Evolutionary conservation across 2,113 vertebrate species (phyloP), one percentile per base, ranked within the genome.

Genomic region (Pollimyrus isidori): DNA sequence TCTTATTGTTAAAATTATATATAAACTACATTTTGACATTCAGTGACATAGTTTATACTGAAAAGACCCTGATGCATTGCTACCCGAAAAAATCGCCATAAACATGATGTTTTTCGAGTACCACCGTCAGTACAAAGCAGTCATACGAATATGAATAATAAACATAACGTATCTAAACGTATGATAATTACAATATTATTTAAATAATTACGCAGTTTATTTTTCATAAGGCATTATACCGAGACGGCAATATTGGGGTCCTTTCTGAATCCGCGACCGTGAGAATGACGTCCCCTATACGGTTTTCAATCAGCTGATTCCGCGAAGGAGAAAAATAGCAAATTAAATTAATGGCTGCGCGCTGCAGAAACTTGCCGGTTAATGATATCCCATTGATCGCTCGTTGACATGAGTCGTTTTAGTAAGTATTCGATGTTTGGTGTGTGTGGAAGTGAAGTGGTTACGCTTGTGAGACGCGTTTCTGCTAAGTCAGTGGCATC

Each of bases 301-400:
- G 83, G 92, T 93, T 83, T 89, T 73, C 80, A 92, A 94, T 94
- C 94, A 95, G 95, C 94, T 95, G 94, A 92, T 94, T 93, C 30
- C 69, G 90, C 69, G 88, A 58, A 91, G 42, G 90, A 93, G n/a
- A 87, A 39, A 46, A 88, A 88, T 90, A 92, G 92, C 1, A 62
- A 86, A n/a, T 0, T 39, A 89, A 92, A 84, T 92, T 62, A 83
- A 84, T 35, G 23, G 17, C 85, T 56, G 48, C 42, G 73, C 19
- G 56, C n/a, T 35, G 85, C 73, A 45, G 89, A 26, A 30, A 3
- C 76, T 6, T 50, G 87, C 86, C 76, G 89, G 48, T 4, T 50
- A 49, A 91, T 7, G 23, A 9, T 69, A 53, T 76, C 91, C 35
- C 56, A 15, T 11, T 76, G 1, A 49, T 91, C 92, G 49, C 84